Base-by-base conservation (phyloP, 2,888 invertebrate species). In the Conus canariensis region DNA sequence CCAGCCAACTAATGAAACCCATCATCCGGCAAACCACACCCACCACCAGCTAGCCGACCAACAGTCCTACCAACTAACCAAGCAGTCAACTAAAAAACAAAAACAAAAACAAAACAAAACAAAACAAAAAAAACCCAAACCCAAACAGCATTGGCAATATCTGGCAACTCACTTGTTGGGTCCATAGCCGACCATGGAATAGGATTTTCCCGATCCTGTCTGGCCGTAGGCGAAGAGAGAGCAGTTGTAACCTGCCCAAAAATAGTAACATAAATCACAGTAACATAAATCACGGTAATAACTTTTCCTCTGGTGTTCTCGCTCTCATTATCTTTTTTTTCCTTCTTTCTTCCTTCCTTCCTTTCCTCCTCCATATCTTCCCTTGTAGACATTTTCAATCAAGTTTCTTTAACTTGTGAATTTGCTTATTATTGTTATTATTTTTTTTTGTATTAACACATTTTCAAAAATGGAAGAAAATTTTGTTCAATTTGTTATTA, bases 171-270 rank as follows among this genome's bases (percentile, higher is more conserved):
- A 96, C 95, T 92, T 95, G 93, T 96, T 96, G 22, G 93, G 92
- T 88, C 95, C 96, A 93, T 96, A 96, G 88, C 96, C 96, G 56
- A 96, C 95, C 96, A 96, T 96, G 83, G 96, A 96, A 92, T 96
- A 96, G n/a, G 96, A 96, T 90, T 96, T 96, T 25, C 96, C 96
- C n/a, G 96, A 96, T 3, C 96, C 96, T 8, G 96, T 96, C 94
- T 96, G 96, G 77, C 96, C 96, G 93, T 96, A 96, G n/a, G 96
- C 96, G 94, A 96, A 85, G 9, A 85, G 85, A 19, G 85, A 85
- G 25, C 85, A 85, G 74, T 74, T 74, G 74, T 74, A 74, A n/a
- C 74, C 74, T 74, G 74, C 1, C 7, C 8, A 5, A 45, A 45
- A 45, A 45, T 45, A 45, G 45, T 45, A 22, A 74, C 8, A 74